A percentile compares a stretch with the other conserved stretches of the same genome.
phyloP scores from a whole-genome alignment of 2,888 invertebrate species.

The Piscicola geometra region DNA sequence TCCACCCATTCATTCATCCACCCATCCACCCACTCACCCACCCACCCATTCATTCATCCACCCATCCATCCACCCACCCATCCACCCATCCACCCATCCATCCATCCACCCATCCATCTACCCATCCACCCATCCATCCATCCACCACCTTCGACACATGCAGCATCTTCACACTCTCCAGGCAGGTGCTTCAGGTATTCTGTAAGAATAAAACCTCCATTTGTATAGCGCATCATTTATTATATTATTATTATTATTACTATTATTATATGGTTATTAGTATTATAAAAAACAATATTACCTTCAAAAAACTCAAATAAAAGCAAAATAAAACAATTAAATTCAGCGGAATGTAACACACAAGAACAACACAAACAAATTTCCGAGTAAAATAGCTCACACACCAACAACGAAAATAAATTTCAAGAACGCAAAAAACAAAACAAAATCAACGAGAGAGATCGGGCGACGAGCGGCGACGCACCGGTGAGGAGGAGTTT shows the following conservation, averaged over 20 bases:
- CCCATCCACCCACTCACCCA: background rate
- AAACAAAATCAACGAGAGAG: background rate
- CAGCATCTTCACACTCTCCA: constrained; percentile 38
- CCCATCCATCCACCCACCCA: background rate
- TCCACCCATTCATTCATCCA: background rate
- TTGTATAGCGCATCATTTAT: background rate
- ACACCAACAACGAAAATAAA: background rate
- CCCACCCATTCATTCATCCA: too few relatives aligned
- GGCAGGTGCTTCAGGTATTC: constrained; percentile 42
- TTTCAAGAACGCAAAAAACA: background rate
- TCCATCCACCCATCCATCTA: constrained; percentile 1
- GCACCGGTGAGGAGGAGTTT: constrained; percentile 42
- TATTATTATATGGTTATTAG: too few relatives aligned
- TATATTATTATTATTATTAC: too few relatives aligned
- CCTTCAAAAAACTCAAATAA: too few relatives aligned
- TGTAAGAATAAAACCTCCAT: constrained; percentile 11
- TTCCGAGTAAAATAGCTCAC: background rate
- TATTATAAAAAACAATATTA: too few relatives aligned
- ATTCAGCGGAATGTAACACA: too few relatives aligned
- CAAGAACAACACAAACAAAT: background rate
- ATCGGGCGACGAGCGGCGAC: too few relatives aligned
- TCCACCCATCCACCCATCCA: constrained; percentile 14
- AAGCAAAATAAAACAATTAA: too few relatives aligned
- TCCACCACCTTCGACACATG: constrained; percentile 37
- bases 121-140: background rate